These are phyloP conservation scores for Galaxias olidus DNA, from an alignment of 2,797 vertebrate species.

Conservation along the genomic window DNA sequence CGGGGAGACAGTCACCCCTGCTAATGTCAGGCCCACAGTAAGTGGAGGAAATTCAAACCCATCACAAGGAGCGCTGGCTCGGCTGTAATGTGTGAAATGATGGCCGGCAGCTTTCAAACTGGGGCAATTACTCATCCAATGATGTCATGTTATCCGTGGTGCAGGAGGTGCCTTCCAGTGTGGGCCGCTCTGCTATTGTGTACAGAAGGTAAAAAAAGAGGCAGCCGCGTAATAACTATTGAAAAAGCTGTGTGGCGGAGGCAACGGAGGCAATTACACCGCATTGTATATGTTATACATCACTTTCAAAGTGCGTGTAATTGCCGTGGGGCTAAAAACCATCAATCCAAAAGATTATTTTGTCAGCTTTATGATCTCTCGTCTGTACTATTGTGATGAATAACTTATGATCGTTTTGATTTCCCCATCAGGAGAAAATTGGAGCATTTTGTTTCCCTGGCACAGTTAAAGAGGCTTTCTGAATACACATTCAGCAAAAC, in stretches of 20 bases:
- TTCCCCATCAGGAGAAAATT: slow-evolving; percentile 54
- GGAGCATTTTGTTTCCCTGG: slow-evolving; percentile 57
- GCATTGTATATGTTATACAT: slow-evolving; percentile 30
- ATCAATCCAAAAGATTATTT: slow-evolving; percentile 39
- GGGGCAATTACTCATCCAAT: slow-evolving; percentile 46
- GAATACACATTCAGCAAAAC: slow-evolving; percentile 64
- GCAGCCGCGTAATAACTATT: slow-evolving; percentile 18
- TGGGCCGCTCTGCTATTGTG: background rate
- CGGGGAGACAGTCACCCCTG: background rate
- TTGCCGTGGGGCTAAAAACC: slow-evolving; percentile 19
- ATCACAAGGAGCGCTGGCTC: slow-evolving; percentile 44
- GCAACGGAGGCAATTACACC: slow-evolving; percentile 16
- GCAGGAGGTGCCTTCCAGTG: slow-evolving; percentile 31
- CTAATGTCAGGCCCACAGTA: slow-evolving; percentile 37
- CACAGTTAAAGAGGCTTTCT: slow-evolving; percentile 57
- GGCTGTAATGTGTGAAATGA: slow-evolving; percentile 43
- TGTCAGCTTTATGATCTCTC: slow-evolving; percentile 49
- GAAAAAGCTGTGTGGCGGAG: slow-evolving; percentile 21
- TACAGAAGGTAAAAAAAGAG: slow-evolving; percentile 31
- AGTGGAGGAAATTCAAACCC: slow-evolving; percentile 41
- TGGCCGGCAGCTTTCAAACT: slow-evolving; percentile 31
- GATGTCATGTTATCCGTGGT: slow-evolving; percentile 38
- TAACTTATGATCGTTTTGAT: slow-evolving; percentile 64
- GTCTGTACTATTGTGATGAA: slow-evolving; percentile 53
- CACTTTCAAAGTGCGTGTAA: slow-evolving; percentile 26